Evolutionary conservation across 2,888 invertebrate species (phyloP).

Genomic region (Copidosoma aretas): DNA sequence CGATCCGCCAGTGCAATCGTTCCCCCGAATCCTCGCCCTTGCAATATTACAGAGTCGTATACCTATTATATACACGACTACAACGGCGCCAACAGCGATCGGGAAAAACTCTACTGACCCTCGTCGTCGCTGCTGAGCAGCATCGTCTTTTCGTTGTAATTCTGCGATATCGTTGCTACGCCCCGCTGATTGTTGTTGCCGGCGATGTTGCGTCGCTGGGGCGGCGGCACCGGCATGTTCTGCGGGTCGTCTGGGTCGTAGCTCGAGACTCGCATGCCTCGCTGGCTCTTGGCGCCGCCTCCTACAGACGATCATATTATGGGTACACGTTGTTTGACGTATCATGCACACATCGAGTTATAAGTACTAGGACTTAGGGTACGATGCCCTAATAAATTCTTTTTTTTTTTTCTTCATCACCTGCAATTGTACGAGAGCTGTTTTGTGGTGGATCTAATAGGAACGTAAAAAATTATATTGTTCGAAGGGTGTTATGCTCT

Average conservation of each 20-base stretch:
- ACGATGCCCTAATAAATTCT: not conserved
- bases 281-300: slow-evolving; percentile 70
- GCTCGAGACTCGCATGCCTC: slow-evolving; percentile 72
- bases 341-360: not conserved
- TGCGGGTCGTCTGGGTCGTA: slow-evolving; percentile 75
- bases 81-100: too few relatives aligned
- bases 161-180: slow-evolving; percentile 81
- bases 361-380: not conserved
- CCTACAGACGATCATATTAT: slow-evolving; percentile 16
- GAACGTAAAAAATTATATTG: too few relatives aligned
- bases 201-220: slow-evolving; percentile 60
- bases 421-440: too few relatives aligned
- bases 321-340: not conserved
- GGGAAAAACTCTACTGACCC: slow-evolving; percentile 70
- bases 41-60: too few relatives aligned
- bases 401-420: not conserved
- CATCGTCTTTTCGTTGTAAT: slow-evolving; percentile 96
- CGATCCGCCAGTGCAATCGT: not conserved
- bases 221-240: slow-evolving; percentile 59
- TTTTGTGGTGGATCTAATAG: too few relatives aligned
- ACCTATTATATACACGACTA: too few relatives aligned
- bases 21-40: not conserved
- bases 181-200: slow-evolving; percentile 68
- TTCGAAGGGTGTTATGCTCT: too few relatives aligned
- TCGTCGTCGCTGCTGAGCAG: slow-evolving; percentile 95